phyloP scores from a whole-genome alignment of 2,888 invertebrate genomes.

The Hydrotaea cyrtoneurina region DNA sequence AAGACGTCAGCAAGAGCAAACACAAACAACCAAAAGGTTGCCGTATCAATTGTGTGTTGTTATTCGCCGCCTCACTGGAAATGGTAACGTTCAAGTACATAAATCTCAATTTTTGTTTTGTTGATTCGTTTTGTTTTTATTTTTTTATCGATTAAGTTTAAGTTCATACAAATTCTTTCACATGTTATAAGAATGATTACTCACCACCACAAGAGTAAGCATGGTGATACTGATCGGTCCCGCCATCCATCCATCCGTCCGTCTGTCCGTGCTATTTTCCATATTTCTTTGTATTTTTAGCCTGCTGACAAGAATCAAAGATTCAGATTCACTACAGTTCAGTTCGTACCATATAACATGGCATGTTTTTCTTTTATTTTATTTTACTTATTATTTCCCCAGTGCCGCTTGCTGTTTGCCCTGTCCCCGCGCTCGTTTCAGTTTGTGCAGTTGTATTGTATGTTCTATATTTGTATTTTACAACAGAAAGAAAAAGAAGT shows the following conservation, averaged over 20 bases:
- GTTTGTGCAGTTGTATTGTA: not conserved
- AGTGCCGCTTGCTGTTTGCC: not conserved
- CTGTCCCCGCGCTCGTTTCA: not conserved
- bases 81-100: not conserved
- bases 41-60: not conserved
- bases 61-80: not conserved
- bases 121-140: not conserved
- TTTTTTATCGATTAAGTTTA: not conserved
- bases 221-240: not conserved
- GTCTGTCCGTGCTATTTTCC: slow-evolving; percentile 9
- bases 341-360: not conserved
- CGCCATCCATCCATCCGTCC: not conserved
- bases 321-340: too few relatives aligned
- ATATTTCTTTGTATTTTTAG: slow-evolving; percentile 26
- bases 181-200: not conserved
- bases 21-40: not conserved
- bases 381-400: not conserved
- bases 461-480: slow-evolving; percentile 34
- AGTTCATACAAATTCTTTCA: not conserved
- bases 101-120: not conserved
- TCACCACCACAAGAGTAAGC: not conserved
- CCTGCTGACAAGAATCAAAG: slow-evolving; percentile 3
- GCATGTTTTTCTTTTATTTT: not conserved
- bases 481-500: slow-evolving; percentile 12
- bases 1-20: not conserved